phyloP scores from a whole-genome alignment of 2,113 vertebrate species.

The Meleagris gallopavo region DNA sequence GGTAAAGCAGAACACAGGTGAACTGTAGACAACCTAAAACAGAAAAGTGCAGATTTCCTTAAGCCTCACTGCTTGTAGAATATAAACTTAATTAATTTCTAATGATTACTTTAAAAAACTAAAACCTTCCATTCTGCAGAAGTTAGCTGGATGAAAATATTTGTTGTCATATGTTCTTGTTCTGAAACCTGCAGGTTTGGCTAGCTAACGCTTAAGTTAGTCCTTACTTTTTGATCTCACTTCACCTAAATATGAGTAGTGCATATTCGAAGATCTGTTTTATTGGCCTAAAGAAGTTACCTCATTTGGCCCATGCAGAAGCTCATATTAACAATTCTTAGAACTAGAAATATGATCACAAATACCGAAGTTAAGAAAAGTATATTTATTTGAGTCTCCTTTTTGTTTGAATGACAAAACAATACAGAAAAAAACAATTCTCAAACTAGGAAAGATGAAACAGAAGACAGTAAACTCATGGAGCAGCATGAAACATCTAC shows the following conservation, averaged over 20 bases:
- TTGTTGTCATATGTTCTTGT: background rate
- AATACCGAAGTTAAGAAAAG: slow-evolving; percentile 37
- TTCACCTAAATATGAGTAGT: background rate
- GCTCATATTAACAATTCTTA: background rate
- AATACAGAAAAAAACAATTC: background rate
- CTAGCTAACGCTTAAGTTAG: background rate
- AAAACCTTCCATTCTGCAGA: background rate
- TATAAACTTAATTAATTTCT: background rate
- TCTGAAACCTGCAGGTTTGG: background rate
- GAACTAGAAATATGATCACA: background rate
- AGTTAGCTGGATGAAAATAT: background rate
- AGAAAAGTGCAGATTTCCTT: background rate
- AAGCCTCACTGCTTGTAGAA: background rate
- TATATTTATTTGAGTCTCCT: slow-evolving; percentile 51
- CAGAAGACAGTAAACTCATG: background rate
- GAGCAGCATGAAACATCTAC: background rate
- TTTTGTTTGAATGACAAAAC: background rate
- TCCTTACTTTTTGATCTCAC: background rate
- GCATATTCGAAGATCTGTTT: background rate
- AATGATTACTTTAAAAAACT: background rate
- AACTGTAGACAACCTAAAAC: background rate
- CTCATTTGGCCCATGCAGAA: background rate
- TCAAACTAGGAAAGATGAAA: background rate
- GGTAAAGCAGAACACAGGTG: background rate
- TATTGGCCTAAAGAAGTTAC: background rate